Conservation (phyloP, 1,140 invertebrate species). For the Anastatus disparis region DNA sequence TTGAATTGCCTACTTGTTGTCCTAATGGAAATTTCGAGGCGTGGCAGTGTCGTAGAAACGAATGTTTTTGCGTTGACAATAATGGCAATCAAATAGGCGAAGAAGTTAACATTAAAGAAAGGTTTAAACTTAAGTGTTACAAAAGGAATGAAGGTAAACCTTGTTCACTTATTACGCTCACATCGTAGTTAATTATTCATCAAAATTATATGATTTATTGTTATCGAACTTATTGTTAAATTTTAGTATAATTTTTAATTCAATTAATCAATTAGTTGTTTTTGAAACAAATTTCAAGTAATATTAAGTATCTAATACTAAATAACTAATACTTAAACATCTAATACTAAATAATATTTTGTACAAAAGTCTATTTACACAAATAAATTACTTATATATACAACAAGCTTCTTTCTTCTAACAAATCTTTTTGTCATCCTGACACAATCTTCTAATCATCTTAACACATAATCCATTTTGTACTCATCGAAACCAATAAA, state of each 20-base stretch:
- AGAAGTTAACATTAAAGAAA: slow-evolving; percentile 52
- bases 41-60: slow-evolving; percentile 69
- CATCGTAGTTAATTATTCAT: too few relatives aligned
- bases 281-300: too few relatives aligned
- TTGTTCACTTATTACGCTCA: slow-evolving; percentile 15
- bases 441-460: background rate
- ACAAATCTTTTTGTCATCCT: too few relatives aligned
- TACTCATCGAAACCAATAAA: background rate
- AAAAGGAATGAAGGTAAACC: slow-evolving; percentile 40
- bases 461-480: background rate
- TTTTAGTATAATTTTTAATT: too few relatives aligned
- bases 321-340: background rate
- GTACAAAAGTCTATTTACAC: slow-evolving; percentile 41
- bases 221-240: too few relatives aligned
- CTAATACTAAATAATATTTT: slow-evolving; percentile 29
- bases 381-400: slow-evolving; percentile 25
- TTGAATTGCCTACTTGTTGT: slow-evolving; percentile 68
- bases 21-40: slow-evolving; percentile 70
- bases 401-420: background rate
- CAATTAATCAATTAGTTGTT: too few relatives aligned
- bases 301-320: too few relatives aligned
- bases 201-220: too few relatives aligned
- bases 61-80: slow-evolving; percentile 71
- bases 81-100: slow-evolving; percentile 68
- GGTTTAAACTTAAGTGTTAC: slow-evolving; percentile 57